Base-by-base conservation (phyloP, 2,797 vertebrate genomes). In the Decapterus maruadsi region DNA sequence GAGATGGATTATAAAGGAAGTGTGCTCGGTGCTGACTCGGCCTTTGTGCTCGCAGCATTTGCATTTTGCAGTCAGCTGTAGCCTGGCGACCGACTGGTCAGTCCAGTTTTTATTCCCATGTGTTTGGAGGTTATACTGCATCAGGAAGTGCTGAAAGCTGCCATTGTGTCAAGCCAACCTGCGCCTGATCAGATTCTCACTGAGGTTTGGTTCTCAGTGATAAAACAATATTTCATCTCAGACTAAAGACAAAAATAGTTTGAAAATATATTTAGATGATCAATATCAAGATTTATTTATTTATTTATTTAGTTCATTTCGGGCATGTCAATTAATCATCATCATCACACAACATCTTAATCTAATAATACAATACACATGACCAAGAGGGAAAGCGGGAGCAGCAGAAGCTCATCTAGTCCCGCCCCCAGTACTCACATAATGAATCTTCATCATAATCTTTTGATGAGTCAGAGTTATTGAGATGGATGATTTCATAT, bases 1-100 rank as follows among this genome's bases (percentile, higher is more conserved):
- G 26, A 65, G 82, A 68, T 58, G 78, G 82, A 75, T 83, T 72
- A 79, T 61, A 88, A 78, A 90, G 86, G 86, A 90, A 90, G 91
- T 74, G 88, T 89, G 89, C 87, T 85, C 75, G 36, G 50, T 48
- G 77, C 83, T 83, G 84, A 87, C 87, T 91, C n/a, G 34, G 68
- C 75, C 84, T 80, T 85, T 92, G 84, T 89, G 63, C 67, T 78
- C 70, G 11, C 50, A 61, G 81, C 62, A 80, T 87, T 86, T 84
- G 77, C 83, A 69, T 84, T 73, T 68, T 1, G 69, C 70, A 60
- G 80, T 88, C 76, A 82, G 60, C 78, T 81, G 73, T 63, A 8
- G 72, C 75, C 66, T 1, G 20, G 66, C 61, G 71, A 71, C 55
- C 51, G 60, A 63, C 87, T 68, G 29, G 87, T 77, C 34, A 2